phyloP scores from a whole-genome alignment of 2,797 vertebrate genomes.

The Cossypha heuglini region DNA sequence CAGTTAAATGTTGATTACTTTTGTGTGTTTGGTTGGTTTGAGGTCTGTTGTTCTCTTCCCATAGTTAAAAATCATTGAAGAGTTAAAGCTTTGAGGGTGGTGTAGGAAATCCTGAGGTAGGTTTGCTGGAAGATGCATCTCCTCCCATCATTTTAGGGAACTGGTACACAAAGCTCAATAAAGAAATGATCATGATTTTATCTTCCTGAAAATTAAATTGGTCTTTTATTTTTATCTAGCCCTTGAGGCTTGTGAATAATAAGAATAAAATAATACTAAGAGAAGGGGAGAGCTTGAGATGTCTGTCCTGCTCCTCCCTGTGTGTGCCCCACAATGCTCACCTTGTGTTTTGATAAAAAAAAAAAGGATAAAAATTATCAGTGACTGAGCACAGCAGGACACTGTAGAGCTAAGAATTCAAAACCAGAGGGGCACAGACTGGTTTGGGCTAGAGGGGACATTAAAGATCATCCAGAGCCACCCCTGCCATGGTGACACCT shows the following conservation, averaged over 20 bases:
- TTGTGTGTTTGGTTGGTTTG: background rate
- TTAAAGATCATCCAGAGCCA: fast-evolving
- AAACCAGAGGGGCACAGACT: background rate
- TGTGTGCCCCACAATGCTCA: fast-evolving
- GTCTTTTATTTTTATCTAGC: background rate
- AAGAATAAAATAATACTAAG: background rate
- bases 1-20: background rate
- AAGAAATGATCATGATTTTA: background rate
- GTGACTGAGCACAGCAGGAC: background rate
- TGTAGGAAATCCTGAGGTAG: background rate
- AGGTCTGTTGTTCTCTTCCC: background rate
- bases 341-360: background rate
- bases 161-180: background rate
- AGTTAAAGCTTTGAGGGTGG: background rate
- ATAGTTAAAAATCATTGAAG: background rate
- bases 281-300: background rate
- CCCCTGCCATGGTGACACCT: background rate
- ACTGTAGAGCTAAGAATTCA: background rate
- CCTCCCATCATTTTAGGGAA: background rate
- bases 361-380: background rate
- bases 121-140: background rate
- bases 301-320: background rate
- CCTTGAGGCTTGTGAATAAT: background rate
- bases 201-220: background rate
- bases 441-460: background rate